Evolutionary conservation across 2,888 invertebrate species (phyloP).

Genomic region (Melinopterus prodromus): DNA sequence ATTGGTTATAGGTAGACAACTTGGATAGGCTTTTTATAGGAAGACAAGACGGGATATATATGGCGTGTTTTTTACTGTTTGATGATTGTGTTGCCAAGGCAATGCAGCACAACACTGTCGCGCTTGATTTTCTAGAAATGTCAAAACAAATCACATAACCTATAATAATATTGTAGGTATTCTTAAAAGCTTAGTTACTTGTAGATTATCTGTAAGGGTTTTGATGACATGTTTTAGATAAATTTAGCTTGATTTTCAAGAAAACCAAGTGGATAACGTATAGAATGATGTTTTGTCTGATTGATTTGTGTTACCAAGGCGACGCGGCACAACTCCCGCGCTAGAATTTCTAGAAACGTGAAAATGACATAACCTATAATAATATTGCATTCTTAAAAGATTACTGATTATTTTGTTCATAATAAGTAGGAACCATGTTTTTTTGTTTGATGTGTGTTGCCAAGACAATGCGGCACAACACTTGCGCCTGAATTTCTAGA

Average conservation of each 20-base stretch:
- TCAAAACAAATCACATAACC: neutral
- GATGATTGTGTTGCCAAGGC: neutral
- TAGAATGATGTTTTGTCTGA: too few species aligned
- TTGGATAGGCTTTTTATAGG: too few species aligned
- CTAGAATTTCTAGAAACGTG: too few species aligned
- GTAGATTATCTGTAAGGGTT: too few species aligned
- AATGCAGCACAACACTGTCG: neutral
- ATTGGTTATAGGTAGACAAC: too few species aligned
- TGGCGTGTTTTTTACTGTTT: too few species aligned
- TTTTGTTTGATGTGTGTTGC: neutral
- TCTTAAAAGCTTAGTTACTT: neutral
- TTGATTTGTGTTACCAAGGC: neutral
- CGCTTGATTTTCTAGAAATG: too few species aligned
- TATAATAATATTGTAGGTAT: neutral
- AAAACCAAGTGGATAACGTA: too few species aligned
- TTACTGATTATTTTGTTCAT: neutral
- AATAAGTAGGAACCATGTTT: neutral
- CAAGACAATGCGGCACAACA: neutral
- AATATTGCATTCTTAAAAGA: neutral
- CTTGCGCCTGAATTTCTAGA: neutral
- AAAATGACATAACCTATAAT: neutral
- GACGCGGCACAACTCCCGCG: neutral
- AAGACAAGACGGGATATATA: too few species aligned
- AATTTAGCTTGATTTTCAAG: too few species aligned
- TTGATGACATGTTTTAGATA: too few species aligned